These are phyloP conservation scores for Urophycis tenuis DNA, from an alignment of 2,797 vertebrate species.

Conservation along the genomic window DNA sequence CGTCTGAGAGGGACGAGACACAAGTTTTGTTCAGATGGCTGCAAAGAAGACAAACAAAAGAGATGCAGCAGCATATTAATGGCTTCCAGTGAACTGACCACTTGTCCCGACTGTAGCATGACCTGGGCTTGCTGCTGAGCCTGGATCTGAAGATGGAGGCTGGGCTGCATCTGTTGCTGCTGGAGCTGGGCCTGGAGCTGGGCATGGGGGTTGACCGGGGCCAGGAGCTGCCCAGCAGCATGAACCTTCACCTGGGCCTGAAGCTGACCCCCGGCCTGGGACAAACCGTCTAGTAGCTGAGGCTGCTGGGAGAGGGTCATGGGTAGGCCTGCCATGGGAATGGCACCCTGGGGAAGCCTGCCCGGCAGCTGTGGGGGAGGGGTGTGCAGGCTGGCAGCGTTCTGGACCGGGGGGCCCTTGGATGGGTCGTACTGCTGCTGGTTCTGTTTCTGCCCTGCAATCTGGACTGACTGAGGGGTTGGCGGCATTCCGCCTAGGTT, in stretches of 20 bases:
- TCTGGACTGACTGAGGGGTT: conserved; percentile 73
- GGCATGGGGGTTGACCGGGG: conserved; percentile 59
- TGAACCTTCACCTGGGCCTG: conserved; percentile 78
- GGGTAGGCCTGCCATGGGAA: conserved; percentile 74
- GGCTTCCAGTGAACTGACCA: conserved; percentile 57
- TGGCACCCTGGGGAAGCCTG: conserved; percentile 68
- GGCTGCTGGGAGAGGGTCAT: conserved; percentile 77
- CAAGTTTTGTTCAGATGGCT: neutral
- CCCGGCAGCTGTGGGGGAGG: conserved; percentile 83
- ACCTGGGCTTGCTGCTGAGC: conserved; percentile 67
- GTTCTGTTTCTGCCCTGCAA: conserved; percentile 79
- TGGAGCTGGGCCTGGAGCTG: conserved; percentile 76
- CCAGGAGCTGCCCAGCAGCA: conserved; percentile 60
- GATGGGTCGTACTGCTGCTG: conserved; percentile 86
- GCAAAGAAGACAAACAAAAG: neutral
- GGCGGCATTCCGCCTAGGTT: conserved; percentile 80
- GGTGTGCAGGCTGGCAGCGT: conserved; percentile 84
- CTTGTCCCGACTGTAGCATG: conserved; percentile 69
- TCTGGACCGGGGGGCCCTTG: conserved; percentile 88
- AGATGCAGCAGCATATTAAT: neutral
- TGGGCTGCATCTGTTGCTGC: conserved; percentile 72
- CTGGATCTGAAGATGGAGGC: conserved; percentile 78
- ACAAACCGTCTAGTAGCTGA: conserved; percentile 74
- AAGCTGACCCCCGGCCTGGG: conserved; percentile 59
- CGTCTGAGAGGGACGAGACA: conserved; percentile 59